These are phyloP conservation scores for Rhinogobio ventralis DNA, from an alignment of 2,797 vertebrate genomes.

Conservation along the genomic window DNA sequence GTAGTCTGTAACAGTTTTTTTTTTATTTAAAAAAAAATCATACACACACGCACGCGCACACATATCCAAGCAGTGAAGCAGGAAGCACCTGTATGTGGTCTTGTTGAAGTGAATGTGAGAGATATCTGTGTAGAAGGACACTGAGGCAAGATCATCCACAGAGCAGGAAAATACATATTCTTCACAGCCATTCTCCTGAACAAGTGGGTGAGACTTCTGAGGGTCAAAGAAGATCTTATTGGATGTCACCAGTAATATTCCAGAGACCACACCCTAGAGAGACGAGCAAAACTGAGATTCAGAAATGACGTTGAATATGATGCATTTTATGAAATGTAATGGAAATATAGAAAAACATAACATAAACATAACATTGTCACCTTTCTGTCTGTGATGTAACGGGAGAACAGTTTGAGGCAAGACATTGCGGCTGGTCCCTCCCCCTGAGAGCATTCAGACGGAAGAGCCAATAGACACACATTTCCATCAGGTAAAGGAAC, in stretches of 20 bases:
- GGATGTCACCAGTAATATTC: slow-evolving; percentile 80
- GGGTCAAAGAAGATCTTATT: slow-evolving; percentile 86
- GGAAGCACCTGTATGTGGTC: slow-evolving; percentile 74
- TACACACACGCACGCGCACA: too few relatives aligned
- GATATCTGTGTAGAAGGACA: slow-evolving; percentile 80
- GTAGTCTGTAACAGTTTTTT: too few relatives aligned
- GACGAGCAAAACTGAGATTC: neutral
- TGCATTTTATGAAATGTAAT: slow-evolving; percentile 4
- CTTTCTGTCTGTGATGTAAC: slow-evolving; percentile 83
- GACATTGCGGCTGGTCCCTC: slow-evolving; percentile 71
- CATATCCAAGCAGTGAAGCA: slow-evolving; percentile 46
- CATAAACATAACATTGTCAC: slow-evolving; percentile 61
- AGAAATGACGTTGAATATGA: neutral
- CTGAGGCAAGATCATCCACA: slow-evolving; percentile 75
- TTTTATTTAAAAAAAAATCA: too few relatives aligned
- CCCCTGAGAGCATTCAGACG: slow-evolving; percentile 77
- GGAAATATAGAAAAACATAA: neutral
- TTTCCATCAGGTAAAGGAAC: slow-evolving; percentile 82
- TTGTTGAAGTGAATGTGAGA: slow-evolving; percentile 78
- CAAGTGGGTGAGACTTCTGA: slow-evolving; percentile 81
- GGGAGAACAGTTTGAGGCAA: slow-evolving; percentile 82
- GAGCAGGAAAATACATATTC: slow-evolving; percentile 82
- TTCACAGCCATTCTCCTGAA: slow-evolving; percentile 82
- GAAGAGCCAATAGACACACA: slow-evolving; percentile 80
- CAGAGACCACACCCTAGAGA: slow-evolving; percentile 80